Conservation (phyloP, 2,797 vertebrate genomes). For the Chelmon rostratus region DNA sequence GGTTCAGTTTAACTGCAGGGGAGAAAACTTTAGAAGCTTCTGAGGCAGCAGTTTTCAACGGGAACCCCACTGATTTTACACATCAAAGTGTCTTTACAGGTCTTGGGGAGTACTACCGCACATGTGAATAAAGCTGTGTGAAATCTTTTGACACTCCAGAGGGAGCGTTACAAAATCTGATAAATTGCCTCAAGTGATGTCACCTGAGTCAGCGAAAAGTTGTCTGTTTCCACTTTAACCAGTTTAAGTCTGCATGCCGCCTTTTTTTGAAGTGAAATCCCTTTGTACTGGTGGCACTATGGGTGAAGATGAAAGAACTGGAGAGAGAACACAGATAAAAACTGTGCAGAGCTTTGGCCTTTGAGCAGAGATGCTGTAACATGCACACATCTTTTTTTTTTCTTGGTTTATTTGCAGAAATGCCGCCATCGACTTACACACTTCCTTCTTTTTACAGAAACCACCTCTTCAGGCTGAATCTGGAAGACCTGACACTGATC, state of each 20-base stretch:
- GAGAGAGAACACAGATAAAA: conserved; percentile 21
- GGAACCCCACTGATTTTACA: not conserved
- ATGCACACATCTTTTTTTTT: conserved; percentile 4
- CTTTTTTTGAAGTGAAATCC: conserved; percentile 24
- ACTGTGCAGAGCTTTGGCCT: conserved; percentile 8
- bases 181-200: not conserved
- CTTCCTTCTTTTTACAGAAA: conserved; percentile 85
- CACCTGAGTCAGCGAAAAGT: not conserved
- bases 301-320: conserved; percentile 23
- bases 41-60: conserved; percentile 5
- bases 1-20: conserved; percentile 6
- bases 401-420: conserved; percentile 19
- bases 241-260: conserved; percentile 7
- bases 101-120: not conserved
- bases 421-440: conserved; percentile 41
- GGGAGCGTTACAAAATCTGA: no score
- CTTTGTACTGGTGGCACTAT: conserved; percentile 15
- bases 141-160: not conserved
- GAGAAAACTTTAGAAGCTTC: not conserved
- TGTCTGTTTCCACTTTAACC: not conserved
- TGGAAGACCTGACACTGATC: conserved; percentile 95
- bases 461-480: conserved; percentile 95
- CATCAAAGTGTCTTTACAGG: conserved; percentile 2
- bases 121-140: not conserved
- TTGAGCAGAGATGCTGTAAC: conserved; percentile 1